phyloP scores from a whole-genome alignment of 2,888 invertebrate genomes.

The Philopedon plagiatum region DNA sequence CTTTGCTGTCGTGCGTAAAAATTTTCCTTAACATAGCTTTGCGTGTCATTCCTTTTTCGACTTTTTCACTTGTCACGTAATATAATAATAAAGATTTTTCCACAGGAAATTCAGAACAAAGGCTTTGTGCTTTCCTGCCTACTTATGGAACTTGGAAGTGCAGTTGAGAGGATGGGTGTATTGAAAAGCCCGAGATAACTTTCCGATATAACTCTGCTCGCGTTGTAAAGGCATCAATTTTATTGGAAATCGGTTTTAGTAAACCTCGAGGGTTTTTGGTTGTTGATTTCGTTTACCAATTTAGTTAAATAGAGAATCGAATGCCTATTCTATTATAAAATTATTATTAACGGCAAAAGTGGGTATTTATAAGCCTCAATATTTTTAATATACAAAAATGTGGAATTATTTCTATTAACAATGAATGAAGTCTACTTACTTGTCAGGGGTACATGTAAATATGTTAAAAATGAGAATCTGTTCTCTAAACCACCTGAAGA shows the following conservation, averaged over 20 bases:
- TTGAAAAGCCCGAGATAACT: conserved; percentile 12
- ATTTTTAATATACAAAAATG: too few species aligned
- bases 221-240: conserved; percentile 2
- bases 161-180: conserved; percentile 8
- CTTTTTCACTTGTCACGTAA: conserved; percentile 24
- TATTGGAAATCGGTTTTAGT: not conserved
- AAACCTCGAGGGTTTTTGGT: not conserved
- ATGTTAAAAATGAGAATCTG: too few species aligned
- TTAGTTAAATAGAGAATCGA: too few species aligned
- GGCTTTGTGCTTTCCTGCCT: conserved; percentile 12
- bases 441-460: too few species aligned
- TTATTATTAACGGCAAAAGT: too few species aligned
- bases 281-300: too few species aligned
- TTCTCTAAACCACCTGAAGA: too few species aligned
- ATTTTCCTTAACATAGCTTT: not conserved
- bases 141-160: conserved; percentile 5
- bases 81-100: conserved; percentile 26
- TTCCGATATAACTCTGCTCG: conserved; percentile 5
- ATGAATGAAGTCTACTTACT: too few species aligned
- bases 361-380: too few species aligned
- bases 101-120: conserved; percentile 11
- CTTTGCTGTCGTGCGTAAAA: conserved; percentile 6
- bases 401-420: too few species aligned
- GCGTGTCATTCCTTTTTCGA: not conserved
- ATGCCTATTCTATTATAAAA: too few species aligned